These are phyloP conservation scores for Calyptomena viridis DNA, from an alignment of 2,113 vertebrate genomes.

Conservation along the genomic window DNA sequence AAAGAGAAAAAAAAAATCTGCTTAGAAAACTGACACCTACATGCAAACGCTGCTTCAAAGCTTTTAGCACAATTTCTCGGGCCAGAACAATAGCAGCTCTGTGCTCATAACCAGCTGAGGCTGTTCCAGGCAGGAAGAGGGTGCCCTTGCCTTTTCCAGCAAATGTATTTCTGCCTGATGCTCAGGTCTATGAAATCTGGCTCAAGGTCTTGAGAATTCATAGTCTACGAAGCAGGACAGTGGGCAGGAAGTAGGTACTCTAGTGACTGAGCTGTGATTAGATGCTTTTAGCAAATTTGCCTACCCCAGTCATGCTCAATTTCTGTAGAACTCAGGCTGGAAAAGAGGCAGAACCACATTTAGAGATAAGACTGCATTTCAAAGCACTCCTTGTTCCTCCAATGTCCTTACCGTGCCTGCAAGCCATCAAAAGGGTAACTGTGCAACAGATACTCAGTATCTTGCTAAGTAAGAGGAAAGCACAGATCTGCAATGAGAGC, in stretches of 20 bases:
- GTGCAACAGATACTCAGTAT: neutral
- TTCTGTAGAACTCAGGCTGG: neutral
- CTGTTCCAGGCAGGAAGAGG: slow-evolving; percentile 17
- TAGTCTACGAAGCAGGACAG: neutral
- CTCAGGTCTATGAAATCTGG: neutral
- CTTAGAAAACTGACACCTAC: slow-evolving; percentile 63
- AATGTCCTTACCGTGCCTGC: neutral
- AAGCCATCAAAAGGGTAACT: neutral
- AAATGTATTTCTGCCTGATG: neutral
- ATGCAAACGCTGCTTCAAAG: neutral
- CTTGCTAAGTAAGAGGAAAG: neutral
- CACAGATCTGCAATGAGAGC: neutral
- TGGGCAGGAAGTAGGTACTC: neutral
- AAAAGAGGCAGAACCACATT: neutral
- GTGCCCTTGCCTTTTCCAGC: neutral
- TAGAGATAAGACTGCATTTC: slow-evolving; percentile 15
- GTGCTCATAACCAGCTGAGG: slow-evolving; percentile 5
- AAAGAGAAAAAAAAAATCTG: neutral
- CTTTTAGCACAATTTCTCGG: slow-evolving; percentile 1
- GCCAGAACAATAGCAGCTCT: slow-evolving; percentile 13
- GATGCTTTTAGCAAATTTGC: neutral
- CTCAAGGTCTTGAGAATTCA: neutral
- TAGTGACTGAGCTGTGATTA: neutral
- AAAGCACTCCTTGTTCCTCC: neutral
- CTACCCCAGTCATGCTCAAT: neutral